Evolutionary conservation across 2,797 vertebrate species (phyloP), one percentile per base, ranked within the genome.

Genomic region (Gambusia yucatana): DNA sequence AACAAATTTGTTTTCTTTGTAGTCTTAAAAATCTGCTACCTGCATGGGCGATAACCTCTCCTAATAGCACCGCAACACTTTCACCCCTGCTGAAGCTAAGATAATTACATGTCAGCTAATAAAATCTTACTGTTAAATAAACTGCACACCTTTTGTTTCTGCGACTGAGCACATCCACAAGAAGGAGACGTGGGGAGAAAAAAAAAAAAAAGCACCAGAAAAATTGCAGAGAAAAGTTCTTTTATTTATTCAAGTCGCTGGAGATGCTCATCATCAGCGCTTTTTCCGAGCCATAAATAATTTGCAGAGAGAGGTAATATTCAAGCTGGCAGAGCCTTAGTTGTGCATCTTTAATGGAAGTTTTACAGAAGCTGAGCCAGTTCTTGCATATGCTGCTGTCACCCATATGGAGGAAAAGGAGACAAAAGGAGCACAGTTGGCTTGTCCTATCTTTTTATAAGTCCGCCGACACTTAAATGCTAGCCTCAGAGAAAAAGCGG

Each of bases 291-390:
- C 93, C 94, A 96, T 96, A 96, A 96, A 96, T 96, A 96, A 96
- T 96, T 95, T 95, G 95, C 94, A 90, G 93, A 91, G 94, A 95
- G 94, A 94, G 94, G 95, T 96, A 96, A 96, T 96, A 95, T 95
- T 95, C 96, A 96, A 96, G 95, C 96, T 96, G 96, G 96, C 94
- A 92, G 94, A 96, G 95, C 93, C 94, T 96, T 96, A 96, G 94
- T 96, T 96, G 96, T 96, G 95, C 96, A 96, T 96, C 95, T 96
- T 96, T 96, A 96, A 96, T 96, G 95, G 95, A 94, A 94, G 89
- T 95, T 96, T 96, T 95, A 95, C 96, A 96, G 95, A 96, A 96
- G 94, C 93, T 50, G 89, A 93, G 95, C 93, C 94, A 96, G 96
- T 95, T 95, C 92, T 85, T 94, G 93, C 95, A 96, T 96, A 96